Conservation (phyloP, 1,140 invertebrate genomes). For the Drosophila gunungcola region DNA sequence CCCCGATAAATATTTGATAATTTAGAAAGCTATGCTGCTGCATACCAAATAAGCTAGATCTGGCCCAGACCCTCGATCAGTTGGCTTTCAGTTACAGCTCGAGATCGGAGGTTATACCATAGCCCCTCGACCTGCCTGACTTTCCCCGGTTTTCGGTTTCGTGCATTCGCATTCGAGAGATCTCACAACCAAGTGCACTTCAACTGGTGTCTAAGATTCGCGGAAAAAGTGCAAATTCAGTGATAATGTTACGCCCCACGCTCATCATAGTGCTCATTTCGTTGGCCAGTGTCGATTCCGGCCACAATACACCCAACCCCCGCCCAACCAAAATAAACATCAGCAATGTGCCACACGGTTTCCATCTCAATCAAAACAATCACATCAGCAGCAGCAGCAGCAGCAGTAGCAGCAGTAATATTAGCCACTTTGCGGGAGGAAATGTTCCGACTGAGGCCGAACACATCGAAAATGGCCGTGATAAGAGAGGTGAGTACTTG, state of each 20-base stretch:
- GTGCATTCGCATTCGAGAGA: not conserved
- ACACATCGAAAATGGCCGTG: constrained; percentile 28
- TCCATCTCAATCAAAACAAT: constrained; percentile 4
- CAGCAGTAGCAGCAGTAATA: constrained; percentile 23
- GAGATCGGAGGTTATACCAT: constrained; percentile 31
- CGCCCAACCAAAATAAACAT: constrained; percentile 7
- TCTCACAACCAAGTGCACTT: constrained; percentile 32
- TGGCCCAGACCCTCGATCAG: constrained; percentile 19
- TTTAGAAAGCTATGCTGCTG: constrained; percentile 72
- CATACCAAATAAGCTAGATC: constrained; percentile 50
- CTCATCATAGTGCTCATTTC: constrained; percentile 57
- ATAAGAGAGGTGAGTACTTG: constrained; percentile 72
- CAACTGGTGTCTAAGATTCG: constrained; percentile 35
- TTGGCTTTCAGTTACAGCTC: constrained; percentile 40
- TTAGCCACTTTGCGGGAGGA: constrained; percentile 19
- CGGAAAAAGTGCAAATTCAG: constrained; percentile 25
- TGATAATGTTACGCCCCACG: constrained; percentile 67
- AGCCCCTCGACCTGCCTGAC: constrained; percentile 31
- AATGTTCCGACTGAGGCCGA: constrained; percentile 5
- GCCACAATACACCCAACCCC: constrained; percentile 46
- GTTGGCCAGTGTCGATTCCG: constrained; percentile 74
- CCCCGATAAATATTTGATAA: constrained; percentile 52
- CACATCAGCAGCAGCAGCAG: constrained; percentile 11
- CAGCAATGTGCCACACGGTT: constrained; percentile 36
- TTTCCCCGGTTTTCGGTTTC: constrained; percentile 32